Conservation (phyloP, 2,113 vertebrate genomes). For the Megaceryle maxima region DNA sequence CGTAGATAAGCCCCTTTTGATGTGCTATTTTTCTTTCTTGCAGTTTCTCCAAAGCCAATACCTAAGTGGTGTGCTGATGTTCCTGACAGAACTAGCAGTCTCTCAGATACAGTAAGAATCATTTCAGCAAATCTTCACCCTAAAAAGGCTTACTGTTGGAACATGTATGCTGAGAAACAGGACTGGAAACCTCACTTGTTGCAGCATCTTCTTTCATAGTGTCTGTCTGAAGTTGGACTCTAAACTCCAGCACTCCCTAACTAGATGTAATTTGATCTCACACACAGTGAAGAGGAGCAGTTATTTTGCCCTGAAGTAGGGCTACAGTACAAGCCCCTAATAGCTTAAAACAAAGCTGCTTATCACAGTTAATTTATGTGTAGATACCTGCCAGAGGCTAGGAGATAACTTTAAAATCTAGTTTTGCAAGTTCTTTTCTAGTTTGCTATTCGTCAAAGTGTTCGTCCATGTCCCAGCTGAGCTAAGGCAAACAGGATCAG, state of each 20-base stretch:
- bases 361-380: neutral
- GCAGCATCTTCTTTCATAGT: neutral
- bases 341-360: neutral
- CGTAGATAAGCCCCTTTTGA: neutral
- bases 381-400: neutral
- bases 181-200: neutral
- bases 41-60: constrained; percentile 86
- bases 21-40: neutral
- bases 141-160: neutral
- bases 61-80: constrained; percentile 79
- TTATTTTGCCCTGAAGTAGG: neutral
- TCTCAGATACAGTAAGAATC: constrained; percentile 72
- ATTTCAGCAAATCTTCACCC: neutral
- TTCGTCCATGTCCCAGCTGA: accelerated
- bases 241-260: neutral
- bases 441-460: neutral
- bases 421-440: neutral
- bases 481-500: neutral
- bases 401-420: neutral
- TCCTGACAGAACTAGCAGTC: constrained; percentile 87
- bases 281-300: neutral
- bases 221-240: neutral
- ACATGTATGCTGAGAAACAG: neutral
- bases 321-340: neutral
- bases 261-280: neutral